Evolutionary conservation across 2,888 invertebrate species (phyloP).

Genomic region (Agrochola litura): DNA sequence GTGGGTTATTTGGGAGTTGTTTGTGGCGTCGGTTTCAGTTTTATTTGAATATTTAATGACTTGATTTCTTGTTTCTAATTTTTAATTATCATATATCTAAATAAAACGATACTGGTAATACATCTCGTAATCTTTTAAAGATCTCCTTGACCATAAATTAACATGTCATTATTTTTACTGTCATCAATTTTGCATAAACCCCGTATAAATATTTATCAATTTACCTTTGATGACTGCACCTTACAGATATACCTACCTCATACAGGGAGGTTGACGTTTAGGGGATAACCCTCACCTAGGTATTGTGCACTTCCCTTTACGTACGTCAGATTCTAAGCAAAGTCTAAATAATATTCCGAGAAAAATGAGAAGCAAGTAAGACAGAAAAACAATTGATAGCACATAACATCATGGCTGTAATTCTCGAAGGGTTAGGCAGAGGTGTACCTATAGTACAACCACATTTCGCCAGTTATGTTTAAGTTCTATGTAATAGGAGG

Average conservation of each 20-base stretch:
- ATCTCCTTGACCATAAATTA: conserved; percentile 1
- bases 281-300: conserved; percentile 4
- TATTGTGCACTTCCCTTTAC: not conserved
- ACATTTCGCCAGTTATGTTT: no score
- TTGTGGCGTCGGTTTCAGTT: no score
- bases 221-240: not conserved
- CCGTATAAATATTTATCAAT: not conserved
- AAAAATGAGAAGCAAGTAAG: not conserved
- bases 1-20: no score
- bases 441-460: no score
- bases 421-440: no score
- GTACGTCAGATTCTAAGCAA: not conserved
- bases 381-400: not conserved
- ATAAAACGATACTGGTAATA: not conserved
- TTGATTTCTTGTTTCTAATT: no score
- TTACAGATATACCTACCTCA: not conserved
- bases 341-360: not conserved
- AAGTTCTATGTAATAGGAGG: no score
- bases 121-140: not conserved
- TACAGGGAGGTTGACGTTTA: not conserved
- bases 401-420: no score
- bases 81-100: not conserved
- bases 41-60: no score
- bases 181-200: not conserved
- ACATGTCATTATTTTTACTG: not conserved